Percentiles rank a stretch among this genome's conserved stretches.
phyloP scores from a whole-genome alignment of 2,888 invertebrate genomes.

The Boloria selene region DNA sequence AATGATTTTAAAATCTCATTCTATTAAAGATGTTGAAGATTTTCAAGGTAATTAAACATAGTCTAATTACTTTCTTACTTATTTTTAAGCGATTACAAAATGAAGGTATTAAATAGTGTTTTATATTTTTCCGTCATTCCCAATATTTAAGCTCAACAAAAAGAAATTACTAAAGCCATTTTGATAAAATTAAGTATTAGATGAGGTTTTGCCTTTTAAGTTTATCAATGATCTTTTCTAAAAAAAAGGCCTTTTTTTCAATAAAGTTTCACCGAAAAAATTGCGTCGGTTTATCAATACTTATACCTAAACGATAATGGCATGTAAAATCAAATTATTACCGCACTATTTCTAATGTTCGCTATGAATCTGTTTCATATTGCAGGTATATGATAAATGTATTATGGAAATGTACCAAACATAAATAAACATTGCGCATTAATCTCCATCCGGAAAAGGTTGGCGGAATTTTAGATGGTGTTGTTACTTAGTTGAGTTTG shows the following conservation, averaged over 20 bases:
- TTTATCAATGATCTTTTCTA: too few relatives aligned
- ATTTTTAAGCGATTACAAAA: too few relatives aligned
- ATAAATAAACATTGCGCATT: conserved; percentile 15
- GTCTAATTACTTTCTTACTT: too few relatives aligned
- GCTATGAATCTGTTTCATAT: neutral
- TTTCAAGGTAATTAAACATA: conserved; percentile 11
- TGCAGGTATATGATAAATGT: conserved; percentile 9
- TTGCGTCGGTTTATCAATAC: too few relatives aligned
- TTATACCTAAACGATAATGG: neutral
- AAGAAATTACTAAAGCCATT: too few relatives aligned
- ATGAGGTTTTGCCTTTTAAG: too few relatives aligned
- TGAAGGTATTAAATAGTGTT: too few relatives aligned
- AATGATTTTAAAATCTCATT: conserved; percentile 17
- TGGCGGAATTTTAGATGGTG: conserved; percentile 14
- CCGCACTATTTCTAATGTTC: neutral
- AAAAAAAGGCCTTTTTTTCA: too few relatives aligned
- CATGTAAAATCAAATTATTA: neutral
- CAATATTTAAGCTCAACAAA: too few relatives aligned
- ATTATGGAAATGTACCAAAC: conserved; percentile 6
- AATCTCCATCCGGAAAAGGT: conserved; percentile 17
- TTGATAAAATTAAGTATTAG: too few relatives aligned
- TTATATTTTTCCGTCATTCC: too few relatives aligned
- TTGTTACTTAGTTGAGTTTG: neutral
- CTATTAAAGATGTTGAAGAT: conserved; percentile 2
- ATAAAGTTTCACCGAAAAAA: too few relatives aligned